Conservation (phyloP, 2,797 vertebrate genomes). For the Mormyrops boulengeri region DNA sequence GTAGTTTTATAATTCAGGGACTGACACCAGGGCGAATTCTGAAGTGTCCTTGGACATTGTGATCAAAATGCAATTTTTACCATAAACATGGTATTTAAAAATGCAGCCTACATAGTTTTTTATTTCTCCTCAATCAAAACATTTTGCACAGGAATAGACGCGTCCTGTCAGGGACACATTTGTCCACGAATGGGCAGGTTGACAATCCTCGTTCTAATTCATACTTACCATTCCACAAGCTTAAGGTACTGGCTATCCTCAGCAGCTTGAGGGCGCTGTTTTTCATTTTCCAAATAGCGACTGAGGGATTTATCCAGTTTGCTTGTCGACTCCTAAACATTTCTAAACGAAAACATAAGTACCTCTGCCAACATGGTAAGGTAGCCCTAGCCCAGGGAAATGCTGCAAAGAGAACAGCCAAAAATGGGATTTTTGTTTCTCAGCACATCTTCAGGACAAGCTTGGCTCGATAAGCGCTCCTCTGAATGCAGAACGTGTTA, state of each 20-base stretch:
- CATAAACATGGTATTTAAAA: neutral
- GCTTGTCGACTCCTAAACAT: neutral
- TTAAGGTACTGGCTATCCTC: neutral
- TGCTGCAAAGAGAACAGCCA: neutral
- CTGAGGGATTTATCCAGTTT: neutral
- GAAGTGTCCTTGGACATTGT: neutral
- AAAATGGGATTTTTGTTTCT: neutral
- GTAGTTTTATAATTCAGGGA: neutral
- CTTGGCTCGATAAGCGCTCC: neutral
- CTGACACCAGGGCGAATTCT: neutral
- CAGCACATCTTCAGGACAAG: neutral
- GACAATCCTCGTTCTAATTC: neutral
- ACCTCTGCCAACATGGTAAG: neutral
- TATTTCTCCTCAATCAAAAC: neutral
- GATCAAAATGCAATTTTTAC: neutral
- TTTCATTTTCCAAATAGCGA: neutral
- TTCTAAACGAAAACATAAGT: neutral
- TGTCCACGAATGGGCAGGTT: neutral
- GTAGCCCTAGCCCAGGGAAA: neutral
- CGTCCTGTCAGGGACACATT: neutral
- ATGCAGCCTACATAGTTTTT: neutral
- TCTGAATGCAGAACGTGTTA: conserved; percentile 1
- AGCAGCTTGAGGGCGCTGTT: neutral
- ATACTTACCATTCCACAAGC: neutral
- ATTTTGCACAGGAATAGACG: neutral